Conservation (phyloP, 2,888 invertebrate species). For the Shargacucullia verbasci region DNA sequence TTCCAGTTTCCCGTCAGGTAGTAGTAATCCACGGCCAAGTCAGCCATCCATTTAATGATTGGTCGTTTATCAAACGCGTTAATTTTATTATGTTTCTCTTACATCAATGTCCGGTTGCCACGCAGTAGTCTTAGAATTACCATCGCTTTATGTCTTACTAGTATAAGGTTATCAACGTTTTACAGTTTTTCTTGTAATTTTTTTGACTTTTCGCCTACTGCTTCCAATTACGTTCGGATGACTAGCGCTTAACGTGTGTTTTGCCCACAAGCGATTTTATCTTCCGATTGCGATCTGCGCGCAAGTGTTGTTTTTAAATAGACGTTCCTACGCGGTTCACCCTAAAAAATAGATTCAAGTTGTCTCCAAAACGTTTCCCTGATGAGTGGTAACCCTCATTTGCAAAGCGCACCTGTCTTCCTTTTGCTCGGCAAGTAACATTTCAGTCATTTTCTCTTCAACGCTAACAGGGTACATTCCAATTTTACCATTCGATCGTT, state of each 20-base stretch:
- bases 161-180: slow-evolving; percentile 3
- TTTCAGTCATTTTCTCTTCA: slow-evolving; percentile 22
- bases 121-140: slow-evolving; percentile 6
- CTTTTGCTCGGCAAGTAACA: slow-evolving; percentile 18
- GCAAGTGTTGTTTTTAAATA: no score
- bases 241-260: no score
- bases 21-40: slow-evolving; percentile 17
- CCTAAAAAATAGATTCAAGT: no score
- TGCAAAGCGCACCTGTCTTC: slow-evolving; percentile 6
- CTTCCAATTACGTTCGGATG: no score
- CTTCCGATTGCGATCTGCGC: no score
- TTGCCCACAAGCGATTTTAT: no score
- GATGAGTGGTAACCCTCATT: slow-evolving; percentile 6
- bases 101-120: slow-evolving; percentile 16
- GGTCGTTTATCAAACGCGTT: slow-evolving; percentile 16
- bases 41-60: slow-evolving; percentile 9
- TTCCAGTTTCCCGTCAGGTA: slow-evolving; percentile 20
- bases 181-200: background rate
- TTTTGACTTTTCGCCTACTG: no score
- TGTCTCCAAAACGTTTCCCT: no score
- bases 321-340: no score
- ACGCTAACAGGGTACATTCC: slow-evolving; percentile 8
- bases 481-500: slow-evolving; percentile 4
- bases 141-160: slow-evolving; percentile 5
- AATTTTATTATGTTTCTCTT: slow-evolving; percentile 29